Percentiles rank a stretch among this genome's conserved stretches.
phyloP scores from a whole-genome alignment of 1,140 invertebrate species.

The Neodiprion pinetum region DNA sequence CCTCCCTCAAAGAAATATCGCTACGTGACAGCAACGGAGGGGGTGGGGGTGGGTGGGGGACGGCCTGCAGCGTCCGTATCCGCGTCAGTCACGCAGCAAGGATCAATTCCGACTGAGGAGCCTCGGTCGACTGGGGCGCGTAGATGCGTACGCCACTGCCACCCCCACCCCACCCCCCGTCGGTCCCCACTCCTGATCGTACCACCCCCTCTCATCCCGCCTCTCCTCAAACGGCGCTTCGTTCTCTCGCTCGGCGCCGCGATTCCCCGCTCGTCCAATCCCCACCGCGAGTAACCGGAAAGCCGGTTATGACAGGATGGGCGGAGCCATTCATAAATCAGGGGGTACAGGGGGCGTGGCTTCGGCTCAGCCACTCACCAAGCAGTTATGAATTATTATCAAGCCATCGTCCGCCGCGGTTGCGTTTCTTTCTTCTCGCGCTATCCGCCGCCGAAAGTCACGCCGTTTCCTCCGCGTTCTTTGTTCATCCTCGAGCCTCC shows the following conservation, averaged over 20 bases:
- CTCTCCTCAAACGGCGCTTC: not conserved
- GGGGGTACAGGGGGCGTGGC: slow-evolving; percentile 51
- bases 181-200: slow-evolving; percentile 8
- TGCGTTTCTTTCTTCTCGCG: too few relatives aligned
- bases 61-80: not conserved
- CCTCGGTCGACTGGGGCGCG: slow-evolving; percentile 13
- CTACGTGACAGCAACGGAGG: too few relatives aligned
- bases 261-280: slow-evolving; percentile 17
- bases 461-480: too few relatives aligned
- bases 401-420: not conserved
- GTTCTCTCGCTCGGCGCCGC: not conserved
- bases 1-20: too few relatives aligned
- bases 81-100: slow-evolving; percentile 1
- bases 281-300: slow-evolving; percentile 1
- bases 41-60: too few relatives aligned
- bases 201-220: not conserved
- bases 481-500: slow-evolving; percentile 14
- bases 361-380: slow-evolving; percentile 54
- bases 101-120: slow-evolving; percentile 8
- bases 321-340: slow-evolving; percentile 63
- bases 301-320: slow-evolving; percentile 58
- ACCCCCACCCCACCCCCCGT: not conserved
- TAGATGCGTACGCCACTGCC: slow-evolving; percentile 25
- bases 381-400: slow-evolving; percentile 62
- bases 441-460: too few relatives aligned